Base-by-base conservation (phyloP, 1,140 invertebrate genomes). In the Dermatophagoides farinae region DNA sequence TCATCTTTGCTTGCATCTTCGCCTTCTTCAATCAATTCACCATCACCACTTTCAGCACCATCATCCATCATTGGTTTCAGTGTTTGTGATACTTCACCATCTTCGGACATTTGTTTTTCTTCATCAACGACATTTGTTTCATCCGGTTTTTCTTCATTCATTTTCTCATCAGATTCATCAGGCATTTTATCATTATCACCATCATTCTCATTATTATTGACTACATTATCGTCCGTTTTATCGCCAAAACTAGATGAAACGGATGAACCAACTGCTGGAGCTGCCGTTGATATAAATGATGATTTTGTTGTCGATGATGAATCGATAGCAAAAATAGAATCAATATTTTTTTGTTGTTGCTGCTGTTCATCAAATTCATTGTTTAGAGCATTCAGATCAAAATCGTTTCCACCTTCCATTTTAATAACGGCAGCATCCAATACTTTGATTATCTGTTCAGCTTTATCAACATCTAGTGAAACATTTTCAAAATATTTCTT, bases 391-490 rank as follows among this genome's bases (percentile, higher is more conserved):
- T 83, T 85, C 2, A 97, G 73, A 74, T 97, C 93, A 67, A 88
- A 82, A 64, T 97, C 92, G n/a, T 82, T 85, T 5, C 95, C 95
- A 49, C 90, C 93, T 77, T 99, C 95, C 16, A 98, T 74, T 71
- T 90, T 87, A 62, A 98, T 93, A 1, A 98, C 93, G 43, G 91
- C 90, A 58, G 89, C 86, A 74, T 99, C 95, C 40, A 99, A 75
- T 6, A 98, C 75, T 66, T 84, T 82, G 12, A 97, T 78, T 31
- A 99, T 74, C 39, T 81, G 77, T 55, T 93, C 88, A 0, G 84
- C 80, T 70, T 92, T 85, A 53, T 87, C 83, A 12, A 84, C 82
- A 71, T 98, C 95, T 0, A 97, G 78, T 6, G 79, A 78, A 1
- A 91, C 79, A 62, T 78, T 79, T 41, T 86, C 82, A 51, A 97